phyloP scores from a whole-genome alignment of 2,888 invertebrate species.

The Drosophila villosipedis region DNA sequence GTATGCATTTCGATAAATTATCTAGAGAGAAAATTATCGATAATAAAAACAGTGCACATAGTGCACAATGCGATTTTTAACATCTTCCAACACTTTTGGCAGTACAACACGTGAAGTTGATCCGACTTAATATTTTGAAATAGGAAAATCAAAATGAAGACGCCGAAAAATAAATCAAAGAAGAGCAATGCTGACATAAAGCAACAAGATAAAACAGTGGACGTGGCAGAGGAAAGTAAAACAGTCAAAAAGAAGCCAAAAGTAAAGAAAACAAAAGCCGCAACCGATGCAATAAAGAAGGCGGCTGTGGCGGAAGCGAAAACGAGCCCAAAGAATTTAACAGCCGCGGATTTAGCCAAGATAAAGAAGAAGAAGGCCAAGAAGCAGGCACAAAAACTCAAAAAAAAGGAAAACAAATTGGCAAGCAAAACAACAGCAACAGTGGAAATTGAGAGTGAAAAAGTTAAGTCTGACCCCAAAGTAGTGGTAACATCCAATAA shows the following conservation, averaged over 20 bases:
- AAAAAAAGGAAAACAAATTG: slow-evolving; percentile 57
- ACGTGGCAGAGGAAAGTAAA: slow-evolving; percentile 42
- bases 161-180: slow-evolving; percentile 35
- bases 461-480: not conserved
- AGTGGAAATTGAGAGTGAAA: slow-evolving; percentile 1
- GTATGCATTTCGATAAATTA: not conserved
- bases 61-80: not conserved
- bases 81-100: slow-evolving; percentile 27
- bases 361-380: slow-evolving; percentile 76
- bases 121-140: slow-evolving; percentile 6
- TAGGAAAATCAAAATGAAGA: slow-evolving; percentile 44
- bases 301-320: slow-evolving; percentile 24
- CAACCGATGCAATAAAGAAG: slow-evolving; percentile 8
- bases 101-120: slow-evolving; percentile 52
- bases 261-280: slow-evolving; percentile 25
- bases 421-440: not conserved
- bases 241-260: slow-evolving; percentile 50
- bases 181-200: slow-evolving; percentile 46
- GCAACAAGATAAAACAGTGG: slow-evolving; percentile 23
- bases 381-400: slow-evolving; percentile 73
- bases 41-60: not conserved
- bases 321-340: slow-evolving; percentile 32
- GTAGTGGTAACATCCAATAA: not conserved
- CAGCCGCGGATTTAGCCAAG: slow-evolving; percentile 57
- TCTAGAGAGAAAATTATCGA: not conserved